phyloP scores from a whole-genome alignment of 1,140 invertebrate species.

The Formica exsecta region DNA sequence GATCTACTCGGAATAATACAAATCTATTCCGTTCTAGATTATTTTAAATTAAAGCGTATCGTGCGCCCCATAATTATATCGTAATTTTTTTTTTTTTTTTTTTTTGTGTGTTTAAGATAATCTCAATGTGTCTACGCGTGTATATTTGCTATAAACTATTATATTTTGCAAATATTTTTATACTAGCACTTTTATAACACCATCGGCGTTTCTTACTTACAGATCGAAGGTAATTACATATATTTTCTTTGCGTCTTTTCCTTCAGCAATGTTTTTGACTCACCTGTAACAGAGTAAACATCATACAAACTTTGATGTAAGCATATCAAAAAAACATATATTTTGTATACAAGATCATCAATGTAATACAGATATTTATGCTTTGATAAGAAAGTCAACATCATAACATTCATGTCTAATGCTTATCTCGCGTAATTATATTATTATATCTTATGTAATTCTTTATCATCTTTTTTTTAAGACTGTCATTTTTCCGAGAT shows the following conservation, averaged over 20 bases:
- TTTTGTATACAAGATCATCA: constrained; percentile 1
- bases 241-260: not conserved
- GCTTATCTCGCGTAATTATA: not conserved
- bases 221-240: not conserved
- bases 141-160: too few relatives aligned
- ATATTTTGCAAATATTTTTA: not conserved
- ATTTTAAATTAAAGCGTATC: too few relatives aligned
- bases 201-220: not conserved
- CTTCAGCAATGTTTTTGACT: constrained; percentile 26
- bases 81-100: too few relatives aligned
- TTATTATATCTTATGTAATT: not conserved
- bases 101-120: too few relatives aligned
- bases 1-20: not conserved
- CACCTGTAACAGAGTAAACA: constrained; percentile 50
- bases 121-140: too few relatives aligned
- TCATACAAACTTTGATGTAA: not conserved
- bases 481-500: not conserved
- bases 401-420: not conserved
- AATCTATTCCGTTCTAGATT: too few relatives aligned
- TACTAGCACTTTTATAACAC: not conserved
- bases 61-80: too few relatives aligned
- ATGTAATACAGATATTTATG: constrained; percentile 12
- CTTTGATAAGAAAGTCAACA: not conserved
- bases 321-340: not conserved
- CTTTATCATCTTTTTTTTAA: not conserved